Evolutionary conservation across 2,888 invertebrate species (phyloP).

Genomic region (Ophonus ardosiacus): DNA sequence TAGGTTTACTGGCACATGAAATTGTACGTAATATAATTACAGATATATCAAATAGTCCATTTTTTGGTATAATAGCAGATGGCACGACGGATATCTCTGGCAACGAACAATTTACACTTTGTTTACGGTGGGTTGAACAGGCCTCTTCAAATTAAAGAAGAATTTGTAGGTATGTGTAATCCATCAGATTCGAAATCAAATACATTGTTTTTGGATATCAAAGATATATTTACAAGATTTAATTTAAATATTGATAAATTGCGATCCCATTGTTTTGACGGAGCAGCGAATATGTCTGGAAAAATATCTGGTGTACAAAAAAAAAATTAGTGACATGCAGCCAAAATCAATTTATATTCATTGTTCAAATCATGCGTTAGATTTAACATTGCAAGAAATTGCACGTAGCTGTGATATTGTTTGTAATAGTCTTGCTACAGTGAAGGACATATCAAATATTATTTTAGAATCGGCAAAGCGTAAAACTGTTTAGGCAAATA

Average conservation of each 20-base stretch:
- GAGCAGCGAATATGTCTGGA: too few relatives aligned
- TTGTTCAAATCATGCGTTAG: constrained; percentile 1
- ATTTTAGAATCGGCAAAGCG: neutral
- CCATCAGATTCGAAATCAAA: constrained; percentile 1
- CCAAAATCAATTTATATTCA: too few relatives aligned
- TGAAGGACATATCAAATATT: neutral
- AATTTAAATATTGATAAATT: neutral
- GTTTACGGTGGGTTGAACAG: neutral
- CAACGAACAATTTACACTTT: neutral
- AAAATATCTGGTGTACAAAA: too few relatives aligned
- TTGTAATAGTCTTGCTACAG: constrained; percentile 3
- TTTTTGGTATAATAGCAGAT: constrained; percentile 11
- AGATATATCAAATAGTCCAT: neutral
- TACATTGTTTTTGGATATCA: constrained; percentile 3
- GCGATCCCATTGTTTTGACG: too few relatives aligned
- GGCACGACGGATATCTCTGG: neutral
- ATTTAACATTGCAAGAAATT: constrained; percentile 5
- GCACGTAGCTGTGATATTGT: constrained; percentile 3
- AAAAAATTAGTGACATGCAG: too few relatives aligned
- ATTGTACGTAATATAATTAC: constrained; percentile 2
- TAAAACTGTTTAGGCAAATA: constrained; percentile 1
- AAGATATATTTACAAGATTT: constrained; percentile 7
- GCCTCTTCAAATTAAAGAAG: neutral
- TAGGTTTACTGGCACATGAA: neutral
- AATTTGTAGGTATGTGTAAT: constrained; percentile 11